phyloP scores from a whole-genome alignment of 1,140 invertebrate species.

The Achroia grisella region DNA sequence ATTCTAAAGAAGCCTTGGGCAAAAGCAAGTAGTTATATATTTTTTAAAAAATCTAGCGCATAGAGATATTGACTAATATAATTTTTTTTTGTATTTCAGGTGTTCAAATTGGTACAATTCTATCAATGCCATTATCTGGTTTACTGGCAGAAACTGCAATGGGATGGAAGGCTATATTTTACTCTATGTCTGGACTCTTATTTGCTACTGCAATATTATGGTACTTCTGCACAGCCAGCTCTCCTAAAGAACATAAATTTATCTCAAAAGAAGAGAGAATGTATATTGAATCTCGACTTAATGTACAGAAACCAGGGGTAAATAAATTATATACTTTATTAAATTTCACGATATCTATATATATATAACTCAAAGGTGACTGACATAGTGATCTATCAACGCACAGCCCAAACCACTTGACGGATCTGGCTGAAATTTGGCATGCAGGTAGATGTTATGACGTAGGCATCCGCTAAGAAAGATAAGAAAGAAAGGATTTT shows the following conservation, averaged over 20 bases:
- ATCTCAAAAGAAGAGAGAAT: constrained; percentile 76
- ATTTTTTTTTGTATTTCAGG: constrained; percentile 60
- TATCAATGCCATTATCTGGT: constrained; percentile 82
- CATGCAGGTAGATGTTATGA: too few relatives aligned
- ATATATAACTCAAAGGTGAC: too few relatives aligned
- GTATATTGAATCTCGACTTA: constrained; percentile 76
- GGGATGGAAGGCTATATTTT: constrained; percentile 88
- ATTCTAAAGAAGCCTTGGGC: too few relatives aligned
- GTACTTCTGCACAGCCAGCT: constrained; percentile 77
- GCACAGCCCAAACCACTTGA: too few relatives aligned
- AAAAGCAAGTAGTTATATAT: too few relatives aligned
- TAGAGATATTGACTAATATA: background rate
- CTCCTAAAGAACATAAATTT: constrained; percentile 75
- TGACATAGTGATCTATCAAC: too few relatives aligned
- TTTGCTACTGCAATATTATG: constrained; percentile 78
- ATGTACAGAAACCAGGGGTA: background rate
- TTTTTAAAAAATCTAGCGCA: too few relatives aligned
- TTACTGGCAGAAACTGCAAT: constrained; percentile 75
- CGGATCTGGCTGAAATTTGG: too few relatives aligned
- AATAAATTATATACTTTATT: too few relatives aligned
- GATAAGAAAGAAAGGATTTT: too few relatives aligned
- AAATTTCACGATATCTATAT: too few relatives aligned
- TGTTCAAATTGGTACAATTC: constrained; percentile 81
- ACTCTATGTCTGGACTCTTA: constrained; percentile 79
- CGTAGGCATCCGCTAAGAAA: too few relatives aligned